phyloP scores from a whole-genome alignment of 2,113 vertebrate genomes.

The Ibidorhyncha struthersii region DNA sequence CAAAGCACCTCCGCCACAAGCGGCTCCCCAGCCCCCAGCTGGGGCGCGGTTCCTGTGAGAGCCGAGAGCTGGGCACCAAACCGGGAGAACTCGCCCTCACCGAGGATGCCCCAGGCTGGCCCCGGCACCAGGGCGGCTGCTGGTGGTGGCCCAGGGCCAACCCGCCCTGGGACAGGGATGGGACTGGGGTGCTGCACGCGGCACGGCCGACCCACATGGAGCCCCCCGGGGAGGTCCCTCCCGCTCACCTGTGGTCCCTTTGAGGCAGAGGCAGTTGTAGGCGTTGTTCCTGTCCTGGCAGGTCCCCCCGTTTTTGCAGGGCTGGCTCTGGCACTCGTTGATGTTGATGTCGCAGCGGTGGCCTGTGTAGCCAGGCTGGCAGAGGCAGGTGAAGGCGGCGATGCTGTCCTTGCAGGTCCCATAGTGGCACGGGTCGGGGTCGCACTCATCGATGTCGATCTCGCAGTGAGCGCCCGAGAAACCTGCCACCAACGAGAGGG shows the following conservation, averaged over 20 bases:
- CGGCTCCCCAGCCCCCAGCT: neutral
- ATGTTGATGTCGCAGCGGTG: conserved; percentile 92
- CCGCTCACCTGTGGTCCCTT: conserved; percentile 86
- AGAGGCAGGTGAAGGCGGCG: conserved; percentile 89
- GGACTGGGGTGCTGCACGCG: rapidly evolving
- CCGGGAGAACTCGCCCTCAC: neutral
- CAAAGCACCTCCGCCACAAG: rapidly evolving
- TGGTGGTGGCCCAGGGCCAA: neutral
- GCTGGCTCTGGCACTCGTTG: conserved; percentile 93
- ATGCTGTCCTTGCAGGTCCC: conserved; percentile 89
- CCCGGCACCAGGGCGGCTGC: neutral
- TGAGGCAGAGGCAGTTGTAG: conserved; percentile 88
- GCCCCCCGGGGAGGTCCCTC: neutral
- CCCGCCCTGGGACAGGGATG: rapidly evolving
- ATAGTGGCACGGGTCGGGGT: conserved; percentile 90
- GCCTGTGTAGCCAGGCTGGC: conserved; percentile 87
- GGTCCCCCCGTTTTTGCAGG: conserved; percentile 90
- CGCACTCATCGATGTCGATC: conserved; percentile 87
- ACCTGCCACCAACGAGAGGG: conserved; percentile 64
- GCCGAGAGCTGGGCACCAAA: neutral
- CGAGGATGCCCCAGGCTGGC: neutral
- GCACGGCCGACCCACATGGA: rapidly evolving
- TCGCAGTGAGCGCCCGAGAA: conserved; percentile 89
- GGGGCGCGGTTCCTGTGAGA: neutral
- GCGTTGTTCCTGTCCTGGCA: conserved; percentile 89